A percentile compares a stretch with the other conserved stretches of the same genome.
phyloP scores from a whole-genome alignment of 2,888 invertebrate species.

The Biston betularia region DNA sequence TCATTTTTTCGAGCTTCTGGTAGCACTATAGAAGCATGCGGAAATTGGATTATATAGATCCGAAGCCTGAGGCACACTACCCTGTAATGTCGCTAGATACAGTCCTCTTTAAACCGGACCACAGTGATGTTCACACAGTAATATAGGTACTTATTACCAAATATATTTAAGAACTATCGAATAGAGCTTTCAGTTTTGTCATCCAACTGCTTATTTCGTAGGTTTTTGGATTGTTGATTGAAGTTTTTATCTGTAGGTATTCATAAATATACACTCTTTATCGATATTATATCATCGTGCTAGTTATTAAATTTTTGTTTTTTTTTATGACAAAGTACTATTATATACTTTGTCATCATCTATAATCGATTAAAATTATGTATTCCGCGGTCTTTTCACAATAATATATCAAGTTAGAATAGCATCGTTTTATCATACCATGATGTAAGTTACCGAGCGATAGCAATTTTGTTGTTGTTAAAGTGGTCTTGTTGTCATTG shows the following conservation, averaged over 20 bases:
- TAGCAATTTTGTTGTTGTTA: conserved; percentile 42
- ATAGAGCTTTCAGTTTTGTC: too few species aligned
- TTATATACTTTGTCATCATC: neutral
- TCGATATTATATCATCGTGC: neutral
- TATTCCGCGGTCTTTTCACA: neutral
- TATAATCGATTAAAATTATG: neutral
- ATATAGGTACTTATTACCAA: too few species aligned
- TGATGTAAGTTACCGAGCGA: conserved; percentile 52
- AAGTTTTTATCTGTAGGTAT: neutral
- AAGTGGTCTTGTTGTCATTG: conserved; percentile 39
- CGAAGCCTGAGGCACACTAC: too few species aligned
- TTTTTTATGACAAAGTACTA: neutral
- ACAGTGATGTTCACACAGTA: too few species aligned
- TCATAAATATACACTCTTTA: neutral
- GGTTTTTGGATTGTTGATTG: neutral
- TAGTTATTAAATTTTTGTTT: neutral
- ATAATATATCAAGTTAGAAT: conserved; percentile 12
- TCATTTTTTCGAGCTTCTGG: too few species aligned
- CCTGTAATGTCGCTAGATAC: too few species aligned
- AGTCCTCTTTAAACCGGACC: too few species aligned
- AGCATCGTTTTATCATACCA: conserved; percentile 45
- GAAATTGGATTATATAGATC: too few species aligned
- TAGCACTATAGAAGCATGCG: too few species aligned
- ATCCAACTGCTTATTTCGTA: neutral
- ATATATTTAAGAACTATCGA: too few species aligned